Conservation (phyloP, 2,888 invertebrate genomes). For the Drosophila conformis region DNA sequence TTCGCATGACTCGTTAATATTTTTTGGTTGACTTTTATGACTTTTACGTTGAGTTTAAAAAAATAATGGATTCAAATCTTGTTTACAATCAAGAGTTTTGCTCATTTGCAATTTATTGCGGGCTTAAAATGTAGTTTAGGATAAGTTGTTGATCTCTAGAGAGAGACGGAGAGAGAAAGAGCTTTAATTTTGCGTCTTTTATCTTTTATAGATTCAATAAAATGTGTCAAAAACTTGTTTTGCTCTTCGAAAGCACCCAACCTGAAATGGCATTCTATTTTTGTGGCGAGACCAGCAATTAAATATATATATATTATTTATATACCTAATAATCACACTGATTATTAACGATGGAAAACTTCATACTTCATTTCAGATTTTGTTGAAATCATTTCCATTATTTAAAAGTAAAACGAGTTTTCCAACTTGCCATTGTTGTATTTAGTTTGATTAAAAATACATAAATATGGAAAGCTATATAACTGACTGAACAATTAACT, state of each 20-base stretch:
- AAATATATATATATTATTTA: background rate
- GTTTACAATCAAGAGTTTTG: background rate
- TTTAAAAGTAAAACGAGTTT: background rate
- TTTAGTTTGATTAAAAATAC: too few relatives aligned
- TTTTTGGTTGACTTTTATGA: background rate
- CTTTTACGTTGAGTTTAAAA: background rate
- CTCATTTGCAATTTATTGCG: background rate
- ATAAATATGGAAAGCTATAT: background rate
- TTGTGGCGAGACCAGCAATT: background rate
- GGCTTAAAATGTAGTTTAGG: background rate
- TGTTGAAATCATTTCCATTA: background rate
- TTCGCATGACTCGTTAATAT: background rate
- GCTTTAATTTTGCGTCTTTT: background rate
- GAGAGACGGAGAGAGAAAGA: background rate
- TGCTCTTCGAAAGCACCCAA: background rate
- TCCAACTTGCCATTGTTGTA: background rate
- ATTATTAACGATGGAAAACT: background rate
- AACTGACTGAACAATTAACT: background rate
- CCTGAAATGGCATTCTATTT: background rate
- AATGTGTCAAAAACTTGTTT: constrained; percentile 5
- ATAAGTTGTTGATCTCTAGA: background rate
- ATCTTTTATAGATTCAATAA: constrained; percentile 2
- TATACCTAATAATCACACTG: background rate
- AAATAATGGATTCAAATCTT: background rate
- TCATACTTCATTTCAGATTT: background rate